Evolutionary conservation across 2,888 invertebrate genomes (phyloP).

Genomic region (Branchipolynoe longqiensis): DNA sequence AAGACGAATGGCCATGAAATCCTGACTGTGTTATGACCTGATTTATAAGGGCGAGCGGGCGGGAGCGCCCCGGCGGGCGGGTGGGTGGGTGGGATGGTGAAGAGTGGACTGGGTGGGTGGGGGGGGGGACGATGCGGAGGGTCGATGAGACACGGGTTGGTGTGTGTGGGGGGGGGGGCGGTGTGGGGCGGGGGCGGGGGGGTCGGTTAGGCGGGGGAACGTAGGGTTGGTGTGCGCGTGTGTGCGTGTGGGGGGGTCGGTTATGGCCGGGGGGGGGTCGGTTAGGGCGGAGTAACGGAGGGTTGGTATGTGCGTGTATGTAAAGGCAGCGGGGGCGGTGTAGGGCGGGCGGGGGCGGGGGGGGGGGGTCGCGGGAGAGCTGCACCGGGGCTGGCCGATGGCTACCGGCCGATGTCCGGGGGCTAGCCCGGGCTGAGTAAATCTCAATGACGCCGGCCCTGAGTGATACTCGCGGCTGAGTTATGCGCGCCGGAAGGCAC

Average conservation of each 20-base stretch:
- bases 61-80: neutral
- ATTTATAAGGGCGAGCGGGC: conserved; percentile 19
- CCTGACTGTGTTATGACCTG: conserved; percentile 42
- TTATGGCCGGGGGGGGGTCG: no score
- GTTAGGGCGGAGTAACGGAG: neutral
- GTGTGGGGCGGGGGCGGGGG: neutral
- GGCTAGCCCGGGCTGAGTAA: conserved; percentile 28
- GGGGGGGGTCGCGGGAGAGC: no score
- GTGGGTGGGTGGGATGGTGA: no score
- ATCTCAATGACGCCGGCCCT: conserved; percentile 34
- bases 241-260: neutral
- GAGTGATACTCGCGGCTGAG: conserved; percentile 40
- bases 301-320: no score
- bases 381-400: neutral
- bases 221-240: neutral
- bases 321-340: no score
- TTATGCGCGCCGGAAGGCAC: neutral
- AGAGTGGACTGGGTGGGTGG: no score
- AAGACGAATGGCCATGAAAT: conserved; percentile 35
- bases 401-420: neutral
- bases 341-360: neutral
- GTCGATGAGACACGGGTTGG: no score
- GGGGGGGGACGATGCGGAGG: no score
- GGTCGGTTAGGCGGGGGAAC: no score
- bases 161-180: no score